Conservation (phyloP, 1,140 invertebrate genomes). For the Trachelipus rathkii region DNA sequence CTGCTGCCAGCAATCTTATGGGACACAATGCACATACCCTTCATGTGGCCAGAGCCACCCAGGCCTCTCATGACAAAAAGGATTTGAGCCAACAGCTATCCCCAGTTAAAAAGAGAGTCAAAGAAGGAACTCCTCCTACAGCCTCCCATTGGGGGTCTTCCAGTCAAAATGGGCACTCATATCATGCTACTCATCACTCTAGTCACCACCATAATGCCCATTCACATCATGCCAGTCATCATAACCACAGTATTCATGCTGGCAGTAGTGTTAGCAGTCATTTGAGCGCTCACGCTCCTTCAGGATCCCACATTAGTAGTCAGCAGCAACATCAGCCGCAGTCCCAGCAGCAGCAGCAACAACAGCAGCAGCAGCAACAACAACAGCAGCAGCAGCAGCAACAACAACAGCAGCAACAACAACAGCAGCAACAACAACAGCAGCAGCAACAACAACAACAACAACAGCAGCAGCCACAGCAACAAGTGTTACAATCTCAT, state of each 20-base stretch:
- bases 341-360: neutral
- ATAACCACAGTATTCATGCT: neutral
- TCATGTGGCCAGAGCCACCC: constrained; percentile 30
- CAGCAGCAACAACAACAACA: neutral
- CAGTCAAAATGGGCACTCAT: constrained; percentile 10
- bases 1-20: constrained; percentile 23
- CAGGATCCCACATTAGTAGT: neutral
- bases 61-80: constrained; percentile 62
- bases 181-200: neutral
- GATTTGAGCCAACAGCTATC: constrained; percentile 80
- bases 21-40: constrained; percentile 35
- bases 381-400: neutral
- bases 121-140: constrained; percentile 68
- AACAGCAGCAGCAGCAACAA: neutral
- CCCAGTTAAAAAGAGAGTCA: constrained; percentile 97
- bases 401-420: neutral
- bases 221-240: constrained; percentile 22
- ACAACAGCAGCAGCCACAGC: neutral
- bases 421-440: neutral
- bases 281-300: neutral
- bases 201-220: constrained; percentile 27
- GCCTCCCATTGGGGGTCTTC: constrained; percentile 23
- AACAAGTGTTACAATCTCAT: neutral
- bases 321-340: neutral
- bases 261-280: neutral